A percentile compares a stretch with the other conserved stretches of the same genome.
Conservation (phyloP, 2,888 invertebrate genomes). For the Mellilla xanthometata region DNA sequence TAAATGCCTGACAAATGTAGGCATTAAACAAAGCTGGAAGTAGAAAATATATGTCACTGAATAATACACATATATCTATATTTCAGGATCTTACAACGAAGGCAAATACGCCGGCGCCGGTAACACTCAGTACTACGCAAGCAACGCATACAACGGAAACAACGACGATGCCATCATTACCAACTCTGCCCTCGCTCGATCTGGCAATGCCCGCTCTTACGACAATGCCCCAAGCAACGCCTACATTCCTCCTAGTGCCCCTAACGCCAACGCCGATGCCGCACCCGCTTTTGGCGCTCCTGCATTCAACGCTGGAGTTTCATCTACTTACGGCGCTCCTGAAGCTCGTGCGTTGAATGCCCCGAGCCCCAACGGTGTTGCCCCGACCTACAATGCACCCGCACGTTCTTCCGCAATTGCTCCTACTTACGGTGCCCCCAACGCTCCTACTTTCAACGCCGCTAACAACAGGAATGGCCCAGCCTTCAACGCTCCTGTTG, state of each 20-base stretch:
- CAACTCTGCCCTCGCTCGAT: conserved; percentile 42
- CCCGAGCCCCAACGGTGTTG: conserved; percentile 3
- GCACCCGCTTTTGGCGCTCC: neutral
- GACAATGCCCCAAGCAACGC: neutral
- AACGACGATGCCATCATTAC: conserved; percentile 51
- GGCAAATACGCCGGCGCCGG: conserved; percentile 48
- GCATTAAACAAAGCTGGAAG: too few relatives aligned
- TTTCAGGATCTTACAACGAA: conserved; percentile 64
- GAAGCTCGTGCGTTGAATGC: neutral
- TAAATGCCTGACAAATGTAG: too few relatives aligned
- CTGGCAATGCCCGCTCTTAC: conserved; percentile 18
- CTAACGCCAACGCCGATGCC: too few relatives aligned
- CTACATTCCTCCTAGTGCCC: too few relatives aligned
- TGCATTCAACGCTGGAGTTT: too few relatives aligned
- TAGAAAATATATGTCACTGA: too few relatives aligned
- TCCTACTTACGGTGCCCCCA: neutral
- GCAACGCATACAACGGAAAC: conserved; percentile 23
- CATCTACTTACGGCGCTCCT: neutral
- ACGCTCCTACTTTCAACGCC: neutral
- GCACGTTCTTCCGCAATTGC: neutral
- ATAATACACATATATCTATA: too few relatives aligned
- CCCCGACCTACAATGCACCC: conserved; percentile 2
- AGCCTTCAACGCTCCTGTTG: conserved; percentile 5
- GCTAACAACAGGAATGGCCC: neutral
- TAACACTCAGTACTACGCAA: conserved; percentile 21